Evolutionary conservation across 2,888 invertebrate genomes (phyloP).

Genomic region (Mamestra brassicae): DNA sequence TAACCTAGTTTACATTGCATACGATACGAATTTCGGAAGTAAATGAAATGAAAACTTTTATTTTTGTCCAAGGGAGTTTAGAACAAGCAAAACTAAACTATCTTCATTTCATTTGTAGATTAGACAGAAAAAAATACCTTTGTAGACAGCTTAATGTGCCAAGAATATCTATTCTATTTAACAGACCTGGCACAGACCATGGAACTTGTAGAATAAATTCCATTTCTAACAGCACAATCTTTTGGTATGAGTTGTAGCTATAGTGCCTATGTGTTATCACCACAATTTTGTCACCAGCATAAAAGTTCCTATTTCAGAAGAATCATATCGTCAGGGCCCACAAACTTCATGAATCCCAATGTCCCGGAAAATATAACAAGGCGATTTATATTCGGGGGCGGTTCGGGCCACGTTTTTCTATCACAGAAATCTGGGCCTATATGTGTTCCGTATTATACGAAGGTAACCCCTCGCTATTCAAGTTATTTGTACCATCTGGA

Average conservation of each 20-base stretch:
- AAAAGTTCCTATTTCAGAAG: conserved; percentile 73
- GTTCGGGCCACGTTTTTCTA: conserved; percentile 86
- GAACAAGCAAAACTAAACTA: not conserved
- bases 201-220: not conserved
- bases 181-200: not conserved
- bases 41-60: no score
- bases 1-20: not conserved
- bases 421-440: conserved; percentile 84
- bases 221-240: not conserved
- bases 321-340: conserved; percentile 83
- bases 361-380: conserved; percentile 90
- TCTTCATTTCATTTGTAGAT: not conserved
- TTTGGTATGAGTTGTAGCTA: not conserved
- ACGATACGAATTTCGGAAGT: not conserved
- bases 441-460: conserved; percentile 70
- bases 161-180: not conserved
- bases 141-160: conserved; percentile 4
- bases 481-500: conserved; percentile 68
- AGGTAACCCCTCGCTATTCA: conserved; percentile 66
- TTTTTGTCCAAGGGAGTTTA: not conserved
- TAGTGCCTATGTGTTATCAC: conserved; percentile 19
- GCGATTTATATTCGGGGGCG: conserved; percentile 89
- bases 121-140: not conserved
- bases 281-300: conserved; percentile 59
- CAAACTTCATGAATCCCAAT: conserved; percentile 90